Evolutionary conservation across 2,797 vertebrate species (phyloP), one percentile per base, ranked within the genome.

Genomic region (Tiaroga cobitis): DNA sequence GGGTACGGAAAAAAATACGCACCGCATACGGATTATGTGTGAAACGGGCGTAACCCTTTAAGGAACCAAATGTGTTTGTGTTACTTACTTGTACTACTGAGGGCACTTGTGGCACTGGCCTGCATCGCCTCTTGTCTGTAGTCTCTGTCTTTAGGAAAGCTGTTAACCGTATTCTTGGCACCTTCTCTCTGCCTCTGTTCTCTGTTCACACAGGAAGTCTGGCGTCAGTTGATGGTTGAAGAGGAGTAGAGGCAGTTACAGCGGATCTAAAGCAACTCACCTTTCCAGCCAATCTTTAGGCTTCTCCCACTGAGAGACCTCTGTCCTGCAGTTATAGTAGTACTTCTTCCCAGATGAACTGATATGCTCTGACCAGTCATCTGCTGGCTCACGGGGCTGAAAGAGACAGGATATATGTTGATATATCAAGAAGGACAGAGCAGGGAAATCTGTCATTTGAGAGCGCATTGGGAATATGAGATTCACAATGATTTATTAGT

Each of bases 111-210:
- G 90, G 96, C 95, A 92, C 97, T 96, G 85, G 97, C 96, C 95
- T 99, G 98, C 96, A 99, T 97, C 94, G 98, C 96, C 96, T 99
- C 98, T 95, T 98, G 97, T 96, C 98, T 97, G 96, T 99, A 99
- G 94, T 99, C 98, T 93, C 98, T 96, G 94, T 99, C 98, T 95
- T 97, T 97, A 86, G 98, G 98, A 92, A 99, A 99, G 94, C 96
- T 99, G 95, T 99, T 99, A 89, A 95, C 91, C 87, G 97, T 94
- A 13, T 87, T 81, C 95, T 98, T 99, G 92, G 96, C 96, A 87
- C 97, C 93, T 93, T 99, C 98, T 94, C 98, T 99, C 93, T 97
- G 98, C 87, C 98, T 96, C 92, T 99, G 98, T 91, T 99, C 98
- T 95, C 98, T 99, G 90, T 68, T 90, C 39, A 78, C 18, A 82